These are phyloP conservation scores for Pygoscelis adeliae DNA, from an alignment of 2,113 vertebrate species.

Conservation along the genomic window DNA sequence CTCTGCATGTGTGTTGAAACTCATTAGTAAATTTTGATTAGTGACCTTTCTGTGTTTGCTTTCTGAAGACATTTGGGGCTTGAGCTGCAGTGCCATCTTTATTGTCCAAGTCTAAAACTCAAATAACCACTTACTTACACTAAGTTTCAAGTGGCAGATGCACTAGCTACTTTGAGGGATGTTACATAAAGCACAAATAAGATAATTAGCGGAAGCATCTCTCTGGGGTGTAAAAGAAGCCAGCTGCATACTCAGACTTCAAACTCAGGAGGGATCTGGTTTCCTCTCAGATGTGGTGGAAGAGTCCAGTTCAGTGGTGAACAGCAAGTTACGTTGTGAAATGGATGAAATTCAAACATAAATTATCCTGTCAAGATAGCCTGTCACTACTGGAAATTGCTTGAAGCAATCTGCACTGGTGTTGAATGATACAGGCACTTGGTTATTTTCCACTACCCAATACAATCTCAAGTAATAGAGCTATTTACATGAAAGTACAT, in stretches of 20 bases:
- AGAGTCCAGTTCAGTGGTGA: background rate
- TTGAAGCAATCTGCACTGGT: background rate
- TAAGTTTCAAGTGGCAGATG: background rate
- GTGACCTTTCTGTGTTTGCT: background rate
- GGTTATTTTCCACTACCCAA: background rate
- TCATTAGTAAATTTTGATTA: background rate
- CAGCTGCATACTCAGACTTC: background rate
- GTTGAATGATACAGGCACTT: background rate
- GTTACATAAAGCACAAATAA: background rate
- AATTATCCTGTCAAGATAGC: background rate
- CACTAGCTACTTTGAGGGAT: background rate
- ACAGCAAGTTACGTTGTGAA: background rate
- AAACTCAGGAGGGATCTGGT: background rate
- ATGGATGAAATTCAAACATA: background rate
- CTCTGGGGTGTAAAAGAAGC: background rate
- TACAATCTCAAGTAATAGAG: background rate
- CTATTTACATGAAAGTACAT: background rate
- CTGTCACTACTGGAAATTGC: background rate
- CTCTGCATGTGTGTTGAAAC: background rate
- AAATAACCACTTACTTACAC: background rate
- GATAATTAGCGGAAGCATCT: background rate
- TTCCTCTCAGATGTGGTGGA: background rate
- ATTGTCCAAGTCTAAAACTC: background rate
- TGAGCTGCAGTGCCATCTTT: background rate
- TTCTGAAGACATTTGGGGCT: background rate